Evolutionary conservation across 2,888 invertebrate genomes (phyloP).

Genomic region (Diaperis boleti): DNA sequence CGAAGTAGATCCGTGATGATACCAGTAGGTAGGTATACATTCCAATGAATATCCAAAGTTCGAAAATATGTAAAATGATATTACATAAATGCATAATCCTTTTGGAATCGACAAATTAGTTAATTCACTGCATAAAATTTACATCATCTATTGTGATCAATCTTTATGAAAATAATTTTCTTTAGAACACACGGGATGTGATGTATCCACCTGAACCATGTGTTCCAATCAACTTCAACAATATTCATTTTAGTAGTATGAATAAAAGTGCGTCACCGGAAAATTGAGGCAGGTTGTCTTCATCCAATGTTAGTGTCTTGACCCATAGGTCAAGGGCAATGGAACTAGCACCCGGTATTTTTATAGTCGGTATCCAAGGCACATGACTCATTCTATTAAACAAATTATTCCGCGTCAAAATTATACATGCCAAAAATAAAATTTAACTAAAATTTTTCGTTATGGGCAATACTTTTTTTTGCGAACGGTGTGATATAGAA

Average conservation of each 20-base stretch:
- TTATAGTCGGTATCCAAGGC: no score
- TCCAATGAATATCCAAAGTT: no score
- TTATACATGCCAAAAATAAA: background rate
- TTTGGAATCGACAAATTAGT: no score
- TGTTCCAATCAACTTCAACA: conserved; percentile 15
- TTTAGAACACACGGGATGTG: no score
- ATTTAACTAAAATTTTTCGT: conserved; percentile 25
- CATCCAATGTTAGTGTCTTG: conserved; percentile 10
- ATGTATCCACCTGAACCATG: background rate
- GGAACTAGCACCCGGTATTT: no score
- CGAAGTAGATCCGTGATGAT: no score
- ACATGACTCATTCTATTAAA: conserved; percentile 3
- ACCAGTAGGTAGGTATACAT: no score
- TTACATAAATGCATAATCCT: no score
- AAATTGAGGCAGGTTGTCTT: conserved; percentile 12
- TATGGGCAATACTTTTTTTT: conserved; percentile 36
- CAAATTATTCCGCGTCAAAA: conserved; percentile 4
- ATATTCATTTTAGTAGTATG: conserved; percentile 16
- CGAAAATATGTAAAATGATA: no score
- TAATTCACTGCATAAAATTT: no score
- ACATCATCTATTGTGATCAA: no score
- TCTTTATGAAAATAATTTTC: conserved; percentile 17
- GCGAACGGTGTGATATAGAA: conserved; percentile 31
- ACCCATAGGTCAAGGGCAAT: conserved; percentile 31
- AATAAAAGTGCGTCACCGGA: conserved; percentile 22